Conservation (phyloP, 2,113 vertebrate genomes). For the Polypterus senegalus region DNA sequence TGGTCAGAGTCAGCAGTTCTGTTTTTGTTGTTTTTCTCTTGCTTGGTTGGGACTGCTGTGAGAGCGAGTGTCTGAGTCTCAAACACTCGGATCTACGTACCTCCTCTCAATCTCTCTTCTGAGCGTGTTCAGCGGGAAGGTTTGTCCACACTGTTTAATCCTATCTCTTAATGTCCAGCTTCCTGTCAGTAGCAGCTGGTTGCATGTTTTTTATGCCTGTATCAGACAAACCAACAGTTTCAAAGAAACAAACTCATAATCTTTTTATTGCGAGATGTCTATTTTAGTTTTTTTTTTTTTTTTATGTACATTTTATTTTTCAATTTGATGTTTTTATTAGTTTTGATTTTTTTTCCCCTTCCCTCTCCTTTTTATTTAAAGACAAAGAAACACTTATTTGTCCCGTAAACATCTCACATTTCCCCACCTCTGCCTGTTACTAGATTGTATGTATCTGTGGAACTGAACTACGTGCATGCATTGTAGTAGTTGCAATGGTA, state of each 20-base stretch:
- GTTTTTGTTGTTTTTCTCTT: slow-evolving; percentile 73
- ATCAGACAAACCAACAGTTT: slow-evolving; percentile 43
- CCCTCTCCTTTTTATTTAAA: slow-evolving; percentile 18
- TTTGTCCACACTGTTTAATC: slow-evolving; percentile 70
- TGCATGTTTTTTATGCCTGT: slow-evolving; percentile 73
- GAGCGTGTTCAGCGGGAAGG: slow-evolving; percentile 72
- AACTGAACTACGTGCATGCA: slow-evolving; percentile 68
- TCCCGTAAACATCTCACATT: slow-evolving; percentile 64
- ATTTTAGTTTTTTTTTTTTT: slow-evolving; percentile 9
- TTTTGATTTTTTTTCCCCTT: slow-evolving; percentile 31
- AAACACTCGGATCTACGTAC: slow-evolving; percentile 71
- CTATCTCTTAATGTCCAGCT: slow-evolving; percentile 61
- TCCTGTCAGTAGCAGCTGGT: slow-evolving; percentile 67
- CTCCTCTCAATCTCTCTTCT: slow-evolving; percentile 74
- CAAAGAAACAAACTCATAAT: slow-evolving; percentile 53
- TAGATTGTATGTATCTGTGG: slow-evolving; percentile 67
- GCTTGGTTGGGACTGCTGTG: slow-evolving; percentile 75
- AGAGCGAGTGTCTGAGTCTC: slow-evolving; percentile 74
- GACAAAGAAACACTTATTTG: slow-evolving; percentile 53
- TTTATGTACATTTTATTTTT: slow-evolving; percentile 26
- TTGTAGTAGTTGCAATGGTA: slow-evolving; percentile 56
- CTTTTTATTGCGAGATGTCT: slow-evolving; percentile 51
- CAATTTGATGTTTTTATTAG: slow-evolving; percentile 45
- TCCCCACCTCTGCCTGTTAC: slow-evolving; percentile 56
- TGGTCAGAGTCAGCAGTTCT: slow-evolving; percentile 66